Evolutionary conservation across 2,113 vertebrate genomes (phyloP).

Genomic region (Percina caprodes): DNA sequence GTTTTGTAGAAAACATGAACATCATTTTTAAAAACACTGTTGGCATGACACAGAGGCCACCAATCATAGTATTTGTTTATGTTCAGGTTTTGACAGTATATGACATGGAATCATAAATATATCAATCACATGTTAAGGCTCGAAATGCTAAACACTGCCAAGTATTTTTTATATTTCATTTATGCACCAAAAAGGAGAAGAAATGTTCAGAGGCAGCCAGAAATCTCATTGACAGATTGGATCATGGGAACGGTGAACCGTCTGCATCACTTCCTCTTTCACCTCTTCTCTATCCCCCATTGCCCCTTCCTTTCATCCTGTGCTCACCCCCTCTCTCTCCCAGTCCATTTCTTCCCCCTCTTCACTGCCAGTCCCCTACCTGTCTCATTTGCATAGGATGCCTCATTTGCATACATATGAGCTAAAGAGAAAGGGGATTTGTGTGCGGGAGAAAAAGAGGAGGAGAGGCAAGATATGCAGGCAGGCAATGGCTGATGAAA

Average conservation of each 20-base stretch:
- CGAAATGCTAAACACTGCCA: conserved; percentile 18
- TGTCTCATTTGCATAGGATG: conserved; percentile 81
- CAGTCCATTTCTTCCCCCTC: conserved; percentile 53
- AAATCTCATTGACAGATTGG: conserved; percentile 31
- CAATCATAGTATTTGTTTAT: not conserved
- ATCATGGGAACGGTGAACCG: conserved; percentile 3
- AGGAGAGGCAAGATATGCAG: conserved; percentile 69
- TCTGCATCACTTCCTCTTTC: conserved; percentile 55
- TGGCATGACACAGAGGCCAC: conserved; percentile 14
- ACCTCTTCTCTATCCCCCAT: conserved; percentile 30
- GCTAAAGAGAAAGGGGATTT: conserved; percentile 80
- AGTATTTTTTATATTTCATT: not conserved
- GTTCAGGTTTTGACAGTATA: not conserved
- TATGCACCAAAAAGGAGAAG: not conserved
- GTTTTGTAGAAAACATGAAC: conserved; percentile 37
- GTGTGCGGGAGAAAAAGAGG: conserved; percentile 54
- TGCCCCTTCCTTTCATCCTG: conserved; percentile 44
- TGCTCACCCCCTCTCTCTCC: not conserved
- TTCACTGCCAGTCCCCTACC: conserved; percentile 61
- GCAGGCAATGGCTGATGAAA: conserved; percentile 74
- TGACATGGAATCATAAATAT: not conserved
- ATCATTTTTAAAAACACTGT: not conserved
- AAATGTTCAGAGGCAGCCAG: not conserved
- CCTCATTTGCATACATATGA: conserved; percentile 84
- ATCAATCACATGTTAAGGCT: not conserved